These are phyloP conservation scores for Melieria picta DNA, from an alignment of 2,888 invertebrate species.

Conservation along the genomic window DNA sequence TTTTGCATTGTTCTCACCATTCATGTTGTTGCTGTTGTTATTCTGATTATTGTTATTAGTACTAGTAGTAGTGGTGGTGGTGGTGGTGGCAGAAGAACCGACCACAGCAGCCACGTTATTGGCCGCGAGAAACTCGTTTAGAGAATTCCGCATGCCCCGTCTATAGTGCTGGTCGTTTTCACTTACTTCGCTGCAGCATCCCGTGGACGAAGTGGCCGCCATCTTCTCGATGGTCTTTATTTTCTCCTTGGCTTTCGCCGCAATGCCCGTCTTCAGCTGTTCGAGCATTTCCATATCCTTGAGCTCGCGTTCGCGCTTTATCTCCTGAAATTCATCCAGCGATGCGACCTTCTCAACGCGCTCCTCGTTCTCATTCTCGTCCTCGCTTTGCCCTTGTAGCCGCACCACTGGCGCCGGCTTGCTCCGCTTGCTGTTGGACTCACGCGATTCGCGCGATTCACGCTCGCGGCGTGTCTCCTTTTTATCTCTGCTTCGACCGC, in stretches of 20 bases:
- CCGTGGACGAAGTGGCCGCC: slow-evolving; percentile 48
- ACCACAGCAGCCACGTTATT: slow-evolving; percentile 57
- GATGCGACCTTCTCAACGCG: slow-evolving; percentile 62
- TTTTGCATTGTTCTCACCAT: slow-evolving; percentile 12
- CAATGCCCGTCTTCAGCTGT: slow-evolving; percentile 72
- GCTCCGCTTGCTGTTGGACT: slow-evolving; percentile 27
- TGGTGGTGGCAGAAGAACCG: slow-evolving; percentile 51
- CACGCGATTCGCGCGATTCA: slow-evolving; percentile 33
- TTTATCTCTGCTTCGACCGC: slow-evolving; percentile 15
- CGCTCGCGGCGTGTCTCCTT: slow-evolving; percentile 39
- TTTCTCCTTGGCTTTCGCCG: slow-evolving; percentile 78
- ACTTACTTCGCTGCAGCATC: slow-evolving; percentile 55
- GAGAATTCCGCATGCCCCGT: slow-evolving; percentile 62
- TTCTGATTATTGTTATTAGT: slow-evolving; percentile 42
- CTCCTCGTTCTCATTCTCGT: slow-evolving; percentile 71
- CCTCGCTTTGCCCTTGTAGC: slow-evolving; percentile 71
- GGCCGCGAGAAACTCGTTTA: slow-evolving; percentile 66
- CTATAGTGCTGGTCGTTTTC: slow-evolving; percentile 43
- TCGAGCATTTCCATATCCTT: slow-evolving; percentile 77
- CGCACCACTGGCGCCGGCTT: slow-evolving; percentile 69
- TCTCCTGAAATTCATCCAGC: slow-evolving; percentile 67
- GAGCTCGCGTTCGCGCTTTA: slow-evolving; percentile 71
- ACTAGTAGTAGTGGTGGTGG: slow-evolving; percentile 20
- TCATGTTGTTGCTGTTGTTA: slow-evolving; percentile 14
- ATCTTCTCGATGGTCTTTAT: slow-evolving; percentile 69